phyloP scores from a whole-genome alignment of 2,113 vertebrate species.

The Narcine bancroftii region DNA sequence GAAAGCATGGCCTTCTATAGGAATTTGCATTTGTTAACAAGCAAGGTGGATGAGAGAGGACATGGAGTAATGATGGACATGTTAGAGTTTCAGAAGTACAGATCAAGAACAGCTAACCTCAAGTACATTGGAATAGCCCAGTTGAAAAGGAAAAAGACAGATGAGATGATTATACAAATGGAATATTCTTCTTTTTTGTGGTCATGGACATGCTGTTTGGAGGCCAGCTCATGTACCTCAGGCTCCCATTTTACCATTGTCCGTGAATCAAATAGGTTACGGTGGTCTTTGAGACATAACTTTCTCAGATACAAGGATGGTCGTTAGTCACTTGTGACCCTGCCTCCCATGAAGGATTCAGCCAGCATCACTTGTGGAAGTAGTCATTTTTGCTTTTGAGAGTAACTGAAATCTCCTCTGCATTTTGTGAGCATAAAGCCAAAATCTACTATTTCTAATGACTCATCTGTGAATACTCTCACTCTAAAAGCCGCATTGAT shows the following conservation, averaged over 20 bases:
- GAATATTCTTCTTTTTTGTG: no score
- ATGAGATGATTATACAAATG: no score
- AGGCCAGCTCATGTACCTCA: not conserved
- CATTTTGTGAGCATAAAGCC: not conserved
- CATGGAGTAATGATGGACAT: no score
- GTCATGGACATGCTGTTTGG: not conserved
- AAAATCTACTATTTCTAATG: slow-evolving; percentile 15
- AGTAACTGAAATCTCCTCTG: not conserved
- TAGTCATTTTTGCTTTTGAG: not conserved
- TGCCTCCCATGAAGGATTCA: not conserved
- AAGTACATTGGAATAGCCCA: no score
- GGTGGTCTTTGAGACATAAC: not conserved
- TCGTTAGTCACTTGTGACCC: slow-evolving; percentile 4
- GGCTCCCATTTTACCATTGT: not conserved
- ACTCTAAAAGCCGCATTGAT: slow-evolving; percentile 71
- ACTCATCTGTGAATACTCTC: slow-evolving; percentile 56
- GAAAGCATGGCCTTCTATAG: no score
- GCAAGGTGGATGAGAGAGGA: no score
- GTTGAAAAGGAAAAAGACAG: no score
- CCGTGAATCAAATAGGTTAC: not conserved
- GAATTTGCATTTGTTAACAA: no score
- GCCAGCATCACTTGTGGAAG: not conserved
- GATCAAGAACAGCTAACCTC: no score
- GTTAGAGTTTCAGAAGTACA: no score
- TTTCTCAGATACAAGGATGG: not conserved